A percentile compares a stretch with the other conserved stretches of the same genome.
Evolutionary conservation across 2,888 invertebrate species (phyloP).

Genomic region (Ramazzottius varieornatus): DNA sequence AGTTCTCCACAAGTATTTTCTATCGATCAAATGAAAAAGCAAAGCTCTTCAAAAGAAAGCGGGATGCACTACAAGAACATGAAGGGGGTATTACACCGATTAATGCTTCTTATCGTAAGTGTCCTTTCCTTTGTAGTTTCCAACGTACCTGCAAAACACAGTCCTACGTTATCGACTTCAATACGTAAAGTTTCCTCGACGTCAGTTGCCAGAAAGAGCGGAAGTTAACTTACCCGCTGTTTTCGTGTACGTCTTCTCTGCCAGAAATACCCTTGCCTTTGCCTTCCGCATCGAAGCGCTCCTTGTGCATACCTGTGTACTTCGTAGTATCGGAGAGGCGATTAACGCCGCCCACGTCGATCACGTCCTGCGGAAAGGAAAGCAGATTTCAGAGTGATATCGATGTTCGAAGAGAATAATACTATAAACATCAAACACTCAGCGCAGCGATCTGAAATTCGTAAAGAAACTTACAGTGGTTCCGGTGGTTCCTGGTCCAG

Average conservation of each 20-base stretch:
- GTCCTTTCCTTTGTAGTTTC: constrained; percentile 56
- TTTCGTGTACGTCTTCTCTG: constrained; percentile 43
- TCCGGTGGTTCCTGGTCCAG: constrained; percentile 4
- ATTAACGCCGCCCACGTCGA: constrained; percentile 31
- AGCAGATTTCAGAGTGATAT: no score
- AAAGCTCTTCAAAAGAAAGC: no score
- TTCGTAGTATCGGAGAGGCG: constrained; percentile 58
- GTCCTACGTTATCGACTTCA: neutral
- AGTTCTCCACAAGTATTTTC: no score
- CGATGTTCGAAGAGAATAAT: neutral
- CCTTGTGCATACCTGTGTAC: constrained; percentile 62
- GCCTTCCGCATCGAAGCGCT: constrained; percentile 54
- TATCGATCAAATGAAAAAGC: no score
- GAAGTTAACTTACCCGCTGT: constrained; percentile 28
- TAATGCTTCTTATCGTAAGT: constrained; percentile 24
- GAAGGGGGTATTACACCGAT: no score
- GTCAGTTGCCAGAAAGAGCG: neutral
- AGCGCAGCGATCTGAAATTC: no score
- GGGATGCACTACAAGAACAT: no score
- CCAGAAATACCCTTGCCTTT: constrained; percentile 47
- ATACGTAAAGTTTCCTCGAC: neutral
- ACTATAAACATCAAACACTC: neutral
- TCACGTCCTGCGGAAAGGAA: neutral
- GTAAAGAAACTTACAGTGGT: constrained; percentile 6
- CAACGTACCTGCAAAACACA: constrained; percentile 32